Base-by-base conservation (phyloP, 2,888 invertebrate genomes). In the Stegana nigrithorax region DNA sequence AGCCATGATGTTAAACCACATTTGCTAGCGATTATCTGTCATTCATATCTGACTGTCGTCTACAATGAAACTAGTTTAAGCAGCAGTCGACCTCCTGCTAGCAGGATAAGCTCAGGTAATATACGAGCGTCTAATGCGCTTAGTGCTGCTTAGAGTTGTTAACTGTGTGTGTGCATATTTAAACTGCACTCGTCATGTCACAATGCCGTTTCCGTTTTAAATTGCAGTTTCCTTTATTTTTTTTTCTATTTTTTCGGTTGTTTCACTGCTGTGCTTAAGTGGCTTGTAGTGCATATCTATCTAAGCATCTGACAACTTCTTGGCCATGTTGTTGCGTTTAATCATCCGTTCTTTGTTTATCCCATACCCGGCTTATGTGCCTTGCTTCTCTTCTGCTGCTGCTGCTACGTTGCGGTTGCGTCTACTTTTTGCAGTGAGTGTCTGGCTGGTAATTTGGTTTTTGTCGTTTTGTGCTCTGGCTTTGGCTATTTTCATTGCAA, bases 191-290 rank as follows among this genome's bases (percentile, higher is more conserved):
- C 63, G 71, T 63, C 62, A 64, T 64, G 78, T 67, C 73, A 78
- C 75, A 80, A 75, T 75, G 80, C 67, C 70, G 71, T 79, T 75
- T 80, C 64, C 65, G 70, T 42, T 60, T n/a, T n/a, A n/a, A n/a
- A n/a, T n/a, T n/a, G n/a, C n/a, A n/a, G n/a, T n/a, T n/a, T n/a
- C n/a, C n/a, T n/a, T n/a, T n/a, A 5, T 32, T 32, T 32, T 32
- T 32, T 32, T 32, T 32, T 32, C n/a, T 32, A 12, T 39, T n/a
- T 39, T 39, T 50, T 50, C 14, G n/a, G 26, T n/a, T 2, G 50
- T 26, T 50, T 50, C n/a, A n/a, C n/a, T n/a, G n/a, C n/a, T n/a
- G n/a, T n/a, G n/a, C n/a, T n/a, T n/a, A n/a, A n/a, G n/a, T n/a
- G n/a, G n/a, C n/a, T n/a, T n/a, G n/a, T n/a, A n/a, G n/a, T n/a